These are phyloP conservation scores for Dorcus hopei DNA, from an alignment of 2,888 invertebrate genomes.

Conservation along the genomic window DNA sequence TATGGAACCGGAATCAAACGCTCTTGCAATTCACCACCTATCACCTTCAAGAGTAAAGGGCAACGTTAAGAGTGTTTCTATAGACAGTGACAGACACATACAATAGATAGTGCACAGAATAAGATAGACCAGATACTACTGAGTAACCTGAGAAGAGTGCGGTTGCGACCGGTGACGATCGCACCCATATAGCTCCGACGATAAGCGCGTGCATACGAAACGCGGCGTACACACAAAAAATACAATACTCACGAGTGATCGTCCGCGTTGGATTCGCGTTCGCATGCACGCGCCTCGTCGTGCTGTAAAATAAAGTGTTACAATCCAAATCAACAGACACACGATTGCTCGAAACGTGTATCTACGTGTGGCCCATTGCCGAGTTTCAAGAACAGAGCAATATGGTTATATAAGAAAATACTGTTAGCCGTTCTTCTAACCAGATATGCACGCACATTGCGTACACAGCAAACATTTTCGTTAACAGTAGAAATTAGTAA, in stretches of 20 bases:
- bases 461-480: background rate
- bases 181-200: conserved; percentile 9
- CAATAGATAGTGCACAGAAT: conserved; percentile 51
- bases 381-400: conserved; percentile 47
- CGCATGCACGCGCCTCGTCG: conserved; percentile 34
- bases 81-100: conserved; percentile 54
- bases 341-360: conserved; percentile 51
- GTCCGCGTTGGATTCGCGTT: background rate
- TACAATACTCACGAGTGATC: background rate
- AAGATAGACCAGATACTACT: conserved; percentile 56
- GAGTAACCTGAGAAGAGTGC: conserved; percentile 37
- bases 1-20: conserved; percentile 99
- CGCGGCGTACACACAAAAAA: background rate
- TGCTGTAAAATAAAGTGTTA: conserved; percentile 40
- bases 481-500: background rate
- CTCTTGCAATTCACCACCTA: conserved; percentile 99
- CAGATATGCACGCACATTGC: background rate
- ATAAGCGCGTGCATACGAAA: conserved; percentile 21
- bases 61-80: conserved; percentile 71
- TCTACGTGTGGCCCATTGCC: conserved; percentile 46
- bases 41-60: conserved; percentile 96
- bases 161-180: conserved; percentile 9
- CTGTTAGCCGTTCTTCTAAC: background rate
- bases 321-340: conserved; percentile 47
- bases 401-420: conserved; percentile 17